Evolutionary conservation across 2,888 invertebrate species (phyloP).

Genomic region (Sialis fuliginosa): DNA sequence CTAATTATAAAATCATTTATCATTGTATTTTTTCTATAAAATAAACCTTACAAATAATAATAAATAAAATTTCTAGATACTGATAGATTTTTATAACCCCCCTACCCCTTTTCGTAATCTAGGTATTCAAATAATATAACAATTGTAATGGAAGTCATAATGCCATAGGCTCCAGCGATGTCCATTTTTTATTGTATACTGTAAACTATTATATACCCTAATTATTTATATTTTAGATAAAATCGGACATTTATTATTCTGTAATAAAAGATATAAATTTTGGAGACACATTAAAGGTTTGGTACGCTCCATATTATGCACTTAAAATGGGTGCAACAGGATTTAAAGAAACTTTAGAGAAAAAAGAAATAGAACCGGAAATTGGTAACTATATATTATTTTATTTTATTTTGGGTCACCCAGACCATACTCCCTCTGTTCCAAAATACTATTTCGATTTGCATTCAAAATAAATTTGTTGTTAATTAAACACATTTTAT

Average conservation of each 20-base stretch:
- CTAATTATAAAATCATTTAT: too few species aligned
- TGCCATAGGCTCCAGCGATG: background rate
- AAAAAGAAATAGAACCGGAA: background rate
- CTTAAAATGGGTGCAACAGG: slow-evolving; percentile 26
- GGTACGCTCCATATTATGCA: slow-evolving; percentile 40
- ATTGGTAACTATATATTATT: background rate
- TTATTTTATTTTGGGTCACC: background rate
- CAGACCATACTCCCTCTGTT: too few species aligned
- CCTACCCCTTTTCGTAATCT: too few species aligned
- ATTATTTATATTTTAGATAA: slow-evolving; percentile 19
- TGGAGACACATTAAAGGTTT: slow-evolving; percentile 33
- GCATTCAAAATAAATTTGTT: too few species aligned
- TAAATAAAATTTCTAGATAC: too few species aligned
- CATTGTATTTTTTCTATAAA: too few species aligned
- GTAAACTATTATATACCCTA: slow-evolving; percentile 1
- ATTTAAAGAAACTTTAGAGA: slow-evolving; percentile 6
- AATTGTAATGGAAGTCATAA: background rate
- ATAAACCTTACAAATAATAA: too few species aligned
- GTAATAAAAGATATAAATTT: slow-evolving; percentile 24
- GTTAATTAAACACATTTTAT: too few species aligned
- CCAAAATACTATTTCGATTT: too few species aligned
- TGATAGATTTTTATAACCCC: background rate
- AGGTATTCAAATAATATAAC: too few species aligned
- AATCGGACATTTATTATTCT: slow-evolving; percentile 26
- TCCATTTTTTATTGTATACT: background rate